Conservation (phyloP, 1,140 invertebrate genomes). For the Phortica variegata region DNA sequence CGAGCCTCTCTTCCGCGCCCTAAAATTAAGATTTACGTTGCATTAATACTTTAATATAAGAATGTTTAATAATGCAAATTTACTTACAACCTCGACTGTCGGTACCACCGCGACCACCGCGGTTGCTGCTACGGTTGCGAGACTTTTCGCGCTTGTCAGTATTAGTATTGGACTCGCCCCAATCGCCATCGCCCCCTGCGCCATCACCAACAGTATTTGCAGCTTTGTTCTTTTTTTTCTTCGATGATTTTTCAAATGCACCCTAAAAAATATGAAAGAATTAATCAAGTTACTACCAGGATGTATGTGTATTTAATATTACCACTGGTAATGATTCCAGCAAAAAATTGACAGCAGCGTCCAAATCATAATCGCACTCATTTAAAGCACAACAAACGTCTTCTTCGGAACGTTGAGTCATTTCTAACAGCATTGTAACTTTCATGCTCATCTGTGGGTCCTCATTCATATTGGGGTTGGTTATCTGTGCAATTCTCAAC, state of each 20-base stretch:
- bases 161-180: conserved; percentile 58
- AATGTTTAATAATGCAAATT: conserved; percentile 10
- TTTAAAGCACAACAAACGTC: conserved; percentile 80
- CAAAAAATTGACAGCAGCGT: conserved; percentile 73
- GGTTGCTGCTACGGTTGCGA: conserved; percentile 54
- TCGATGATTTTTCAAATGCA: conserved; percentile 77
- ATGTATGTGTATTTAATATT: too few species aligned
- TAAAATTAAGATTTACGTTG: too few species aligned
- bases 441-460: conserved; percentile 70
- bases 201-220: conserved; percentile 58
- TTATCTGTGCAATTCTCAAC: conserved; percentile 70
- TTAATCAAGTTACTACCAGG: neutral
- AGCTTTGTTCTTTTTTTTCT: conserved; percentile 82
- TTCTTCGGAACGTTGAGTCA: conserved; percentile 77
- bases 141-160: conserved; percentile 57
- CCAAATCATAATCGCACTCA: conserved; percentile 77
- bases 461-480: conserved; percentile 65
- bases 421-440: conserved; percentile 77
- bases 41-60: too few species aligned
- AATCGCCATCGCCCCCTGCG: conserved; percentile 53
- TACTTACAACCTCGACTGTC: conserved; percentile 56
- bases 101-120: conserved; percentile 59
- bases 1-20: conserved; percentile 55
- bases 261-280: conserved; percentile 56
- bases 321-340: conserved; percentile 68